phyloP scores from a whole-genome alignment of 2,113 vertebrate species.

The Sarotherodon lohbergeri region DNA sequence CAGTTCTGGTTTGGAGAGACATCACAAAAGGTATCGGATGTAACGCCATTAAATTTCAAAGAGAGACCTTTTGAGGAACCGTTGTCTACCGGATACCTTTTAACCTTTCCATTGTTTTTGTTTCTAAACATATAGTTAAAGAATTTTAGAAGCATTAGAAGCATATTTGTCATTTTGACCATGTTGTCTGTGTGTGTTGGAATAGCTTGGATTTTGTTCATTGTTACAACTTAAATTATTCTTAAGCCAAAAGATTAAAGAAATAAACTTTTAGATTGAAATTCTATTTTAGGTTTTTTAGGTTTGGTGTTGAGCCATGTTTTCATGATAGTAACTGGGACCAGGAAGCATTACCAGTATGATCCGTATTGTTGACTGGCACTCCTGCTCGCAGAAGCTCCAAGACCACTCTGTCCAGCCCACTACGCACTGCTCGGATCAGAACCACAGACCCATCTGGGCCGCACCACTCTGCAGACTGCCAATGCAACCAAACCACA shows the following conservation, averaged over 20 bases:
- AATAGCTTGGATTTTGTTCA: neutral
- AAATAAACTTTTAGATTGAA: neutral
- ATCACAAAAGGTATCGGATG: neutral
- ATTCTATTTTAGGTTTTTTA: neutral
- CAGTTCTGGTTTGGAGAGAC: neutral
- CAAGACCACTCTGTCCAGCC: conserved; percentile 82
- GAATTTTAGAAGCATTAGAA: neutral
- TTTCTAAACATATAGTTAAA: neutral
- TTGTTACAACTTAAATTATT: neutral
- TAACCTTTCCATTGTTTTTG: neutral
- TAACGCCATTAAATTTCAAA: neutral
- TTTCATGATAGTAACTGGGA: neutral
- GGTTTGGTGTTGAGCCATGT: neutral
- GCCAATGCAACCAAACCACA: neutral
- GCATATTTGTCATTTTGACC: neutral
- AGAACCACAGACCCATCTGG: conserved; percentile 80
- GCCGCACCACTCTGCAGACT: conserved; percentile 77
- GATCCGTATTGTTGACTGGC: conserved; percentile 84
- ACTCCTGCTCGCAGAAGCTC: conserved; percentile 82
- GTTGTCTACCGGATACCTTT: neutral
- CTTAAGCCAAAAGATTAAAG: neutral
- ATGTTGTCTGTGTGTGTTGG: neutral
- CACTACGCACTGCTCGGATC: conserved; percentile 83
- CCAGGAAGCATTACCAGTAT: conserved; percentile 65
- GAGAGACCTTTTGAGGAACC: neutral